Percentiles rank a stretch among this genome's conserved stretches.
These are phyloP conservation scores for Prietella phreatophila DNA, from an alignment of 2,113 vertebrate genomes.

Conservation along the genomic window DNA sequence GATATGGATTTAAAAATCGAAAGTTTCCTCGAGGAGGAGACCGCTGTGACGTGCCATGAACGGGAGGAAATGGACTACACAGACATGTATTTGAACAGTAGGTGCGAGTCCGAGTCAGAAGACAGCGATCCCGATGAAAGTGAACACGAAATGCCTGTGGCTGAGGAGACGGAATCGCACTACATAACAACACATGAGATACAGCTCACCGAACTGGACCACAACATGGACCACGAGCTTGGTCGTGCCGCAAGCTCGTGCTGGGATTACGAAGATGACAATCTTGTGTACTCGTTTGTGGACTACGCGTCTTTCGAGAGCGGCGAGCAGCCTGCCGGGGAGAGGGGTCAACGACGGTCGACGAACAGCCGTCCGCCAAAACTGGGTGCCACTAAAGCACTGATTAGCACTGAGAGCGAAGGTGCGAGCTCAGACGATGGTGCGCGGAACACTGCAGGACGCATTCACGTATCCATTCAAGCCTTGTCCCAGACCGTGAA, in stretches of 20 bases:
- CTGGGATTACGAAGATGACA: constrained; percentile 92
- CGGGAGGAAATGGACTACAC: constrained; percentile 77
- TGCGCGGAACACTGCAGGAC: constrained; percentile 68
- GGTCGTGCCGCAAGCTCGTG: constrained; percentile 78
- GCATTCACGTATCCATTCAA: constrained; percentile 87
- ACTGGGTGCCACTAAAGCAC: constrained; percentile 69
- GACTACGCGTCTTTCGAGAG: constrained; percentile 93
- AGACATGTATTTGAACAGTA: constrained; percentile 75
- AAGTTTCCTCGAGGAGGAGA: constrained; percentile 52
- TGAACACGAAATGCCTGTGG: constrained; percentile 55
- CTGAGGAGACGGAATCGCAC: constrained; percentile 84
- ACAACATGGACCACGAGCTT: constrained; percentile 84
- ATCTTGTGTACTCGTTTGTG: constrained; percentile 90
- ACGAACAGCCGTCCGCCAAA: constrained; percentile 49
- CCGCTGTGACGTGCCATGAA: constrained; percentile 55
- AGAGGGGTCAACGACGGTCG: constrained; percentile 64
- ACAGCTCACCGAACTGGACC: constrained; percentile 92
- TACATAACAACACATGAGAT: constrained; percentile 97
- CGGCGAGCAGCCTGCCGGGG: not conserved
- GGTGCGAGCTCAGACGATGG: constrained; percentile 73
- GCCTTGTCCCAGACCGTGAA: constrained; percentile 82
- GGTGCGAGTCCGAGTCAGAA: constrained; percentile 66
- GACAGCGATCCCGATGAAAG: constrained; percentile 62
- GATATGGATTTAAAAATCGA: constrained; percentile 46
- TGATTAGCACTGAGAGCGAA: constrained; percentile 79